These are phyloP conservation scores for Acleris emargana DNA, from an alignment of 2,888 invertebrate genomes.

Conservation along the genomic window DNA sequence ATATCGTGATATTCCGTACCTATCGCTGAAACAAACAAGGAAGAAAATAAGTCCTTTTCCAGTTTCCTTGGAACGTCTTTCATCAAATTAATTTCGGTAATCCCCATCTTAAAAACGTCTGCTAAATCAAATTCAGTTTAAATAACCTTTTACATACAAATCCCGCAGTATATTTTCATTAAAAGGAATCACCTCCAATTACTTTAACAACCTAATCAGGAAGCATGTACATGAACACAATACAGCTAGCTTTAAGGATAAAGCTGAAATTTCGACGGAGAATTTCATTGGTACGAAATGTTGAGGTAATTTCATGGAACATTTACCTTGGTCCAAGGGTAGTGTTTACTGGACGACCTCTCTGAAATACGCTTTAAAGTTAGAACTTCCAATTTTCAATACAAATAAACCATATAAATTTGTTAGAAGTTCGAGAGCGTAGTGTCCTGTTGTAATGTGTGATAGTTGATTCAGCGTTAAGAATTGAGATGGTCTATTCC, in stretches of 20 bases:
- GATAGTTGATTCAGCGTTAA: too few relatives aligned
- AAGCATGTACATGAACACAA: slow-evolving; percentile 6
- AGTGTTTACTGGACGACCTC: slow-evolving; percentile 60
- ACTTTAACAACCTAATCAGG: slow-evolving; percentile 8
- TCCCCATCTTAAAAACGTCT: background rate
- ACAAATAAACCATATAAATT: slow-evolving; percentile 9
- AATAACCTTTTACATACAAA: slow-evolving; percentile 1
- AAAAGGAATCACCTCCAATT: slow-evolving; percentile 16
- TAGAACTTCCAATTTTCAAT: slow-evolving; percentile 40
- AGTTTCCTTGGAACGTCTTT: too few relatives aligned
- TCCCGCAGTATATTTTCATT: slow-evolving; percentile 10
- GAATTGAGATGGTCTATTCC: too few relatives aligned
- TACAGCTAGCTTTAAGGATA: slow-evolving; percentile 44
- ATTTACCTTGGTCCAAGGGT: slow-evolving; percentile 68
- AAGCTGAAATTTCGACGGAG: slow-evolving; percentile 58
- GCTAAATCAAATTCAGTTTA: slow-evolving; percentile 1
- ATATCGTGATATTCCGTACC: too few relatives aligned
- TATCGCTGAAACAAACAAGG: too few relatives aligned
- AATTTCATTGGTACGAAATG: slow-evolving; percentile 67
- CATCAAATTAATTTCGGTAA: too few relatives aligned
- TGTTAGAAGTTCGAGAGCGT: too few relatives aligned
- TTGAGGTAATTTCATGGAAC: slow-evolving; percentile 76
- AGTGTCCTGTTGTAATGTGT: too few relatives aligned
- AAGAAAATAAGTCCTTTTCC: too few relatives aligned
- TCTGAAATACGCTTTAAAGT: slow-evolving; percentile 43